Evolutionary conservation across 2,888 invertebrate species (phyloP).

Genomic region (Chironomus tentans): DNA sequence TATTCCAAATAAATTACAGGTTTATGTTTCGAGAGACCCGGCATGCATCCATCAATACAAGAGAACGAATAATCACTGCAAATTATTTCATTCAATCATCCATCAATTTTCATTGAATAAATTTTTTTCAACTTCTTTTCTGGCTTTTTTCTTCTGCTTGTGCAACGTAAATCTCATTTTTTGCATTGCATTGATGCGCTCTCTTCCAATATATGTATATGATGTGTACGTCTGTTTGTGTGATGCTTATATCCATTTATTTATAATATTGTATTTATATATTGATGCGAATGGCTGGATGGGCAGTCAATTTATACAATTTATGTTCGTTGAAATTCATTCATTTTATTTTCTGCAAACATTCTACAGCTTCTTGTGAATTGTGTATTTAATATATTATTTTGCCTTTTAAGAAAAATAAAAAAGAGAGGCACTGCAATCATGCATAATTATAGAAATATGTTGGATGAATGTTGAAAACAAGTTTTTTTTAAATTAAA

Average conservation of each 20-base stretch:
- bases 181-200: not conserved
- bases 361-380: slow-evolving; percentile 1
- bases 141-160: no score
- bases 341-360: slow-evolving; percentile 10
- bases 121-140: not conserved
- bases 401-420: not conserved
- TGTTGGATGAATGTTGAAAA: not conserved
- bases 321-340: slow-evolving; percentile 2
- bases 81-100: slow-evolving; percentile 21
- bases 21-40: not conserved
- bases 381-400: not conserved
- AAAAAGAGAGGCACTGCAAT: not conserved
- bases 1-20: slow-evolving; percentile 3
- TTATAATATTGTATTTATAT: no score
- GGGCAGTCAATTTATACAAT: not conserved
- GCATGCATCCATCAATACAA: not conserved
- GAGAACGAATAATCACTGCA: slow-evolving; percentile 5
- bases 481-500: not conserved
- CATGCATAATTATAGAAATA: slow-evolving; percentile 12
- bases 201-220: not conserved
- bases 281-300: not conserved
- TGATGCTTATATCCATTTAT: no score
- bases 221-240: not conserved
- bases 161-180: not conserved
- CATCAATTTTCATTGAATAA: slow-evolving; percentile 14